Evolutionary conservation across 2,113 vertebrate genomes (phyloP), one percentile per base, ranked within the genome.

Genomic region (Charadrius vociferus): DNA sequence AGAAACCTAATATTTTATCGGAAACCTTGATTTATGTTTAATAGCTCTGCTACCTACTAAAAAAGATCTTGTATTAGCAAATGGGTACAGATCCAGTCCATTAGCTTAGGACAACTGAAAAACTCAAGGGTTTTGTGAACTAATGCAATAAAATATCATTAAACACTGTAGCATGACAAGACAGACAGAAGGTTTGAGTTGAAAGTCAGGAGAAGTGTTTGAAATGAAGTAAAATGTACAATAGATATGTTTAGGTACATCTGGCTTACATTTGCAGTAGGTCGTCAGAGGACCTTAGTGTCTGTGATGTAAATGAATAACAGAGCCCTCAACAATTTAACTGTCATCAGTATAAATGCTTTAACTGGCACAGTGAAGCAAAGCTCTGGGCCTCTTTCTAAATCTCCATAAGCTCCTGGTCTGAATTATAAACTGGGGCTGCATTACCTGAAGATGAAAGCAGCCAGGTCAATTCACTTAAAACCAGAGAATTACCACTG

Each of bases 251-350:
- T 96, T 81, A 91, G 92, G 95, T 96, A 97, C 99, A 99, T 99
- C 99, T 99, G 99, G 99, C 98, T 99, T 98, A 97, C 97, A 98
- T 99, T 99, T 98, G 95, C 97, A 98, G 97, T 96, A 95, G 97
- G 98, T 98, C 98, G 91, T 97, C 97, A 89, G 98, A 98, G 98
- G 98, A 99, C 98, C 98, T 98, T 91, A 84, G 94, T 97, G 98
- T 97, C 98, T 99, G 97, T 97, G 98, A 98, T 98, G 98, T 98
- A 99, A 99, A 99, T 99, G 97, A 99, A 96, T 98, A 99, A 98
- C 99, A 99, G 99, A 99, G 98, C 97, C 96, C 94, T 93, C 79
- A 91, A 98, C 98, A 97, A 99, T 99, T 99, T 98, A 99, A 99
- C 99, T 99, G 99, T 99, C 99, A 99, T 98, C 97, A 92, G 98